Conservation (phyloP, 2,888 invertebrate species). For the Melangyna quadrimaculata region DNA sequence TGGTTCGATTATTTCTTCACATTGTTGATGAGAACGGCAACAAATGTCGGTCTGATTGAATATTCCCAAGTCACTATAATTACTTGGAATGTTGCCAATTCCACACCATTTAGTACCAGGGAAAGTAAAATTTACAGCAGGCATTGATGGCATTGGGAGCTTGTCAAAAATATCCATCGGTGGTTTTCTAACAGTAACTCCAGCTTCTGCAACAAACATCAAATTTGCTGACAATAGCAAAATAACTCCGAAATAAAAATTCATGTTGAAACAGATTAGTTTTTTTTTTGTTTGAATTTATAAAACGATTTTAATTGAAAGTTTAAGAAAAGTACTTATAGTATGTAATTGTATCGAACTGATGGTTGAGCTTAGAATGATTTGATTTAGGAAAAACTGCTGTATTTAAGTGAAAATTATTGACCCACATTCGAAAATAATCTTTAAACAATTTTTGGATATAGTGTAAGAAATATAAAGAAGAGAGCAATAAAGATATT, state of each 20-base stretch:
- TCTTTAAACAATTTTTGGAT: neutral
- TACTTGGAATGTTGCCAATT: conserved; percentile 87
- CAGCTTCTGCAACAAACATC: neutral
- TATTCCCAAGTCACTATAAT: conserved; percentile 85
- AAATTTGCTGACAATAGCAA: neutral
- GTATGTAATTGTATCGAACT: neutral
- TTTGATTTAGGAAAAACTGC: neutral
- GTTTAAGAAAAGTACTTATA: no score
- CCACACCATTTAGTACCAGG: conserved; percentile 96
- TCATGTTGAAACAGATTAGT: neutral
- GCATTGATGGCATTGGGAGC: neutral
- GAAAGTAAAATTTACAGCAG: neutral
- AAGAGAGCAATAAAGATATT: no score
- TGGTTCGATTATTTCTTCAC: conserved; percentile 76
- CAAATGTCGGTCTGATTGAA: conserved; percentile 86
- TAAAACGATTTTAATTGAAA: neutral
- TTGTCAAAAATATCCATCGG: neutral
- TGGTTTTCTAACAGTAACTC: neutral
- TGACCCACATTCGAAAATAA: neutral
- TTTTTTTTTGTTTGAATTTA: neutral
- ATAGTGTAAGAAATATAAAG: neutral
- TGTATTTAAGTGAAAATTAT: neutral
- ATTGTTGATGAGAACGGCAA: conserved; percentile 90
- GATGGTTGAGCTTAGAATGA: neutral
- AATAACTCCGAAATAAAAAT: neutral